These are phyloP conservation scores for Atlantisia rogersi DNA, from an alignment of 2,113 vertebrate species.

Conservation along the genomic window DNA sequence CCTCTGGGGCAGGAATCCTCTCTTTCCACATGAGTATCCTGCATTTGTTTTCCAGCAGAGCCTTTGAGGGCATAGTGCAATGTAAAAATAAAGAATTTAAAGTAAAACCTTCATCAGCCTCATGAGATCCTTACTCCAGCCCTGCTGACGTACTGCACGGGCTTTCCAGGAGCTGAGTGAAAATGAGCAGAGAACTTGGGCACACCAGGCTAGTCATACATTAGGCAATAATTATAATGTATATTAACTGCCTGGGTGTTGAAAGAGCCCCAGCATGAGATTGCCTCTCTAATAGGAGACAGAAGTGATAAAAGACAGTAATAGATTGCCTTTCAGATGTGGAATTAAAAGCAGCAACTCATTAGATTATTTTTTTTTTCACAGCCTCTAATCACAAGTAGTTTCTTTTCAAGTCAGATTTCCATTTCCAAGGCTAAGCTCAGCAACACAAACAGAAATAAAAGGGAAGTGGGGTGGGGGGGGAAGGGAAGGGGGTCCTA, in stretches of 20 bases:
- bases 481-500: not conserved
- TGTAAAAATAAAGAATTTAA: not conserved
- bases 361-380: slow-evolving; percentile 53
- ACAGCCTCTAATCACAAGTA: slow-evolving; percentile 29
- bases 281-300: slow-evolving; percentile 48
- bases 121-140: not conserved
- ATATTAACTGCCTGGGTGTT: slow-evolving; percentile 40
- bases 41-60: not conserved
- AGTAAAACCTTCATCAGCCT: not conserved
- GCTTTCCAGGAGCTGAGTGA: not conserved
- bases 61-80: not conserved
- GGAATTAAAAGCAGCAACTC: slow-evolving; percentile 65
- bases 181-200: slow-evolving; percentile 21
- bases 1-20: not conserved
- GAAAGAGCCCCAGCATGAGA: slow-evolving; percentile 51
- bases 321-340: slow-evolving; percentile 60
- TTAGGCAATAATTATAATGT: slow-evolving; percentile 66
- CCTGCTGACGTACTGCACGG: not conserved
- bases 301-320: slow-evolving; percentile 65
- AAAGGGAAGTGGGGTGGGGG: not conserved
- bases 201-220: slow-evolving; percentile 46
- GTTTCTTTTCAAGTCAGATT: slow-evolving; percentile 64
- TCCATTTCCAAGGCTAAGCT: slow-evolving; percentile 64
- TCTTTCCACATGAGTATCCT: not conserved
- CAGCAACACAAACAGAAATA: slow-evolving; percentile 63